Conservation (phyloP, 2,113 vertebrate species). For the Rallus limicola region DNA sequence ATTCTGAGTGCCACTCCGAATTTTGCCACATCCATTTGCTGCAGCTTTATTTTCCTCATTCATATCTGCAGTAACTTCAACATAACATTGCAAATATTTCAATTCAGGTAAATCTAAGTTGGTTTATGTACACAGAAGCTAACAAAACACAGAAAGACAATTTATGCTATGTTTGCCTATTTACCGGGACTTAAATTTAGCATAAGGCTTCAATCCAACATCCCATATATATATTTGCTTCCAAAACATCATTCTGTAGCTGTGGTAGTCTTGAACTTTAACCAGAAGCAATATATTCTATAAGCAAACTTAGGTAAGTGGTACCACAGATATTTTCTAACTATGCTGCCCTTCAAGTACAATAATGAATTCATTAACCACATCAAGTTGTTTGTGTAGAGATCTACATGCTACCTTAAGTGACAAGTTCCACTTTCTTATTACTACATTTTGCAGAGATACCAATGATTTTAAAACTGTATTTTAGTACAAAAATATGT, state of each 20-base stretch:
- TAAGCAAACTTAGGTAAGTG: background rate
- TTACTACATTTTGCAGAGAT: background rate
- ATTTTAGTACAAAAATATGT: background rate
- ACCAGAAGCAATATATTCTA: background rate
- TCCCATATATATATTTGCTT: background rate
- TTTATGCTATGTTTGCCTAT: background rate
- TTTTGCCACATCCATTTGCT: conserved; percentile 63
- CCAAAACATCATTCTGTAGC: background rate
- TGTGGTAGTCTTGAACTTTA: background rate
- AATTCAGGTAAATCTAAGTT: background rate
- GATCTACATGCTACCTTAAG: background rate
- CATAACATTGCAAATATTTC: background rate
- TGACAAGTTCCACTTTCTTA: background rate
- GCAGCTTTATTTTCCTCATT: conserved; percentile 59
- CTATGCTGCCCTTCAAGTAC: background rate
- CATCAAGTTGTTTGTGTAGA: background rate
- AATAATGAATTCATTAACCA: background rate
- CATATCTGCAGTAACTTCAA: conserved; percentile 75
- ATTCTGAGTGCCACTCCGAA: conserved; percentile 70
- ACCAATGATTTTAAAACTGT: background rate
- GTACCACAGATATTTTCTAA: background rate
- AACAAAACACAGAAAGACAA: background rate
- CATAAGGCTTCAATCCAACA: background rate
- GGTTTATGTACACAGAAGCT: background rate
- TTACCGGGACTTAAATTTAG: background rate